These are phyloP conservation scores for Parauchenoglanis punctatus DNA, from an alignment of 2,797 vertebrate species.

Conservation along the genomic window DNA sequence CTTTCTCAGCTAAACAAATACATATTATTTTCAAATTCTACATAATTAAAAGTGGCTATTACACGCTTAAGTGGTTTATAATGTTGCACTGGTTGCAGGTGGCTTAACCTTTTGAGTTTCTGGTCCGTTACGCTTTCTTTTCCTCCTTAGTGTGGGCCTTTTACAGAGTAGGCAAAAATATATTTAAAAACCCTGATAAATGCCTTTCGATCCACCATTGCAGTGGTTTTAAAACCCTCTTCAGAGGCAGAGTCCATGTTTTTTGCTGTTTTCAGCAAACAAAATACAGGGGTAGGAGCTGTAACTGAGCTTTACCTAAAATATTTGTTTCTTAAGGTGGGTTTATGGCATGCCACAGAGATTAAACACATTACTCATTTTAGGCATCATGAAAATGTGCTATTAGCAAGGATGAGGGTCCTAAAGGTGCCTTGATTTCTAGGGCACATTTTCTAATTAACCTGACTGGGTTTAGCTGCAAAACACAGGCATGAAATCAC, in stretches of 20 bases:
- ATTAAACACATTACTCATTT: not conserved
- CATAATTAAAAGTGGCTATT: not conserved
- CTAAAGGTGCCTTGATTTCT: not conserved
- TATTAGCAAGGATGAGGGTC: not conserved
- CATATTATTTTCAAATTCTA: not conserved
- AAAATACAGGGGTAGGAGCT: not conserved
- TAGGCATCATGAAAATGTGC: not conserved
- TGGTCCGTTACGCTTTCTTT: not conserved
- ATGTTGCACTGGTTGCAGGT: not conserved
- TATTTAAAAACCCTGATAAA: not conserved
- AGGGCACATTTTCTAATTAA: constrained; percentile 7
- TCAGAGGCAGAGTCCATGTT: not conserved
- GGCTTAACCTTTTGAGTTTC: not conserved
- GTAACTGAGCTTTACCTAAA: not conserved
- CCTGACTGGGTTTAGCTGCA: not conserved
- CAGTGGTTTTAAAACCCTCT: not conserved
- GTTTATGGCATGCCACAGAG: not conserved
- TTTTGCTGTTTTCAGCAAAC: not conserved
- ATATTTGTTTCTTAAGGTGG: not conserved
- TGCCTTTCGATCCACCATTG: not conserved
- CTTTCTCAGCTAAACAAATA: not conserved
- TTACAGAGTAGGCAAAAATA: not conserved
- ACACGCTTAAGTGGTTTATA: not conserved
- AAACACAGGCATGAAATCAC: too few species aligned
- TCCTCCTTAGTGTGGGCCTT: not conserved